Evolutionary conservation across 2,888 invertebrate species (phyloP), one percentile per base, ranked within the genome.

Genomic region (Cloeon dipterum): DNA sequence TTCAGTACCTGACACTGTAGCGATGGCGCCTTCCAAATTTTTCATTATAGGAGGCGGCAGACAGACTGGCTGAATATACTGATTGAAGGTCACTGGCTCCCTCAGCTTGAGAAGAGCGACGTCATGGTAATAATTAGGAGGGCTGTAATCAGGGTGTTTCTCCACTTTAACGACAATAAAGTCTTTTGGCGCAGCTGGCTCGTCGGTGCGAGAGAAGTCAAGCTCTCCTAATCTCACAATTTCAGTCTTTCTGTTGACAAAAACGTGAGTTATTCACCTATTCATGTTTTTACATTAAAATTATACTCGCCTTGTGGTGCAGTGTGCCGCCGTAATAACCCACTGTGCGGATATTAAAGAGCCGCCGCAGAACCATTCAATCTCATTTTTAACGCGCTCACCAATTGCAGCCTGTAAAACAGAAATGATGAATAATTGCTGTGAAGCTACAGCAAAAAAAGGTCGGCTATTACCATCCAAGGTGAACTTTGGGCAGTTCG

Each of bases 31-130:
- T 16, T 29, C 29, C 7, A 29, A 11, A 7, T 5, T 29, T 8
- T 29, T 7, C 7, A 8, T 13, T 5, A 29, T 29, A n/a, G 29
- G 16, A 14, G n/a, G 29, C 2, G 83, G 83, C 42, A 85, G 59
- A 52, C 83, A 85, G 34, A 83, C 69, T 0, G 83, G 83, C 45
- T 69, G 65, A 42, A 78, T 68, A 42, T 68, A 72, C 54, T 74
- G 76, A 1, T 74, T 70, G 53, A 78, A 83, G 36, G 63, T 62
- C 13, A 83, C 76, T 0, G 81, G 72, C 52, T 81, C 82, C 20
- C 82, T 61, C 16, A 85, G 55, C 48, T 71, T 44, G 1, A 46
- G 20, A 16, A 46, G 23, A 3, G 44, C 46, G 8, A 46, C 39
- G 37, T 46, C 46, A 37, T 46, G 35, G 37, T 46, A 46, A 14